Base-by-base conservation (phyloP, 2,888 invertebrate genomes). In the Gryllus longicercus region DNA sequence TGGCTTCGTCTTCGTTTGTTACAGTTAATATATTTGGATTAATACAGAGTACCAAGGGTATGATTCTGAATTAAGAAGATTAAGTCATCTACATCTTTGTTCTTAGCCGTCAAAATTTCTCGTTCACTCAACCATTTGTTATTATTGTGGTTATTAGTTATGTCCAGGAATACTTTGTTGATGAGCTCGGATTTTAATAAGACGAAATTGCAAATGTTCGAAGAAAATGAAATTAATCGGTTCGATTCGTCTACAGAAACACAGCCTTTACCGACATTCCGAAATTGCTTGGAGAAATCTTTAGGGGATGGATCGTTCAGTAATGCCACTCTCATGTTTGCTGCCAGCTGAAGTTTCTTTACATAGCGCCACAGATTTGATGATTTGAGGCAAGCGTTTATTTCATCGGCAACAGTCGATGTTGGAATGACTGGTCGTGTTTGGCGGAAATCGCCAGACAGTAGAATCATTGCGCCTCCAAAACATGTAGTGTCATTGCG, bases 141-240 rank as follows among this genome's bases (percentile, higher is more conserved):
- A 84, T 83, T 80, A 80, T 80, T 81, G 79, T 81, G 81, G 81
- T 75, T 77, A 78, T 50, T 80, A 16, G 1, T 2, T 16, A 16
- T 12, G 2, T 63, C 18, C 12, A 18, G 63, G 63, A 63, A 63
- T 18, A 63, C 63, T 63, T 63, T 63, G 63, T 18, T 63, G 63
- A 63, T 63, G 63, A 63, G 18, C 63, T 63, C 80, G 49, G 79
- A 83, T 84, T 81, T 83, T 75, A 81, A 79, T 82, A 83, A 81
- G 77, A 83, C 83, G 12, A 85, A 84, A 78, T 85, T 84, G 80
- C 85, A 85, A 78, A 86, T 85, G 84, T 84, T 85, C 2, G 11
- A n/a, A 38, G 84, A 84, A 84, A 86, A 85, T 84, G 83, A 84
- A 80, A 85, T 86, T 74, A 84, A 85, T 84, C 85, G 84, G 83